phyloP scores from a whole-genome alignment of 1,140 invertebrate genomes.

The Hydropsyche tenuis region DNA sequence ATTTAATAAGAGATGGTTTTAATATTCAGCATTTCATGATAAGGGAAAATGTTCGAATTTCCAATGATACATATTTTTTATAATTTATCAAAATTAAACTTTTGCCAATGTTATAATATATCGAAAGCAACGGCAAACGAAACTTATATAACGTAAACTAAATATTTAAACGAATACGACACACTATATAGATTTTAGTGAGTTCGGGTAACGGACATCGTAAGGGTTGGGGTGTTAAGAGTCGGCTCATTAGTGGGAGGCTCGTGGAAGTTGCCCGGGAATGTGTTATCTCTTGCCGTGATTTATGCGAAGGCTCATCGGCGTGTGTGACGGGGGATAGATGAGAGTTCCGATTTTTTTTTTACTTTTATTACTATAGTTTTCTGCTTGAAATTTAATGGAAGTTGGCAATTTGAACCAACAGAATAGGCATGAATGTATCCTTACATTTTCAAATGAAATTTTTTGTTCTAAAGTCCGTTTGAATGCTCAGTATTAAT shows the following conservation, averaged over 20 bases:
- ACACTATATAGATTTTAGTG: background rate
- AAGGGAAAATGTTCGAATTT: no score
- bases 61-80: no score
- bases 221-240: constrained; percentile 14
- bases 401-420: background rate
- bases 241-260: constrained; percentile 31
- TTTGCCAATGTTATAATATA: no score
- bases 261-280: background rate
- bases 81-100: no score
- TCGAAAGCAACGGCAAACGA: no score
- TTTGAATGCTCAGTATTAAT: no score
- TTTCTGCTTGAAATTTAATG: no score
- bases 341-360: background rate
- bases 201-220: background rate
- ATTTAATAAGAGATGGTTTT: no score
- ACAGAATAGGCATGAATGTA: background rate
- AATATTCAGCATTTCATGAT: no score
- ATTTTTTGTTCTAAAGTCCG: no score
- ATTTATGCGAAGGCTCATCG: constrained; percentile 12
- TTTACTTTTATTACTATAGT: no score
- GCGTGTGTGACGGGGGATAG: background rate
- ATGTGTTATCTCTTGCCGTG: constrained; percentile 3
- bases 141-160: no score
- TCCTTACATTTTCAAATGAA: background rate
- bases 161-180: background rate